Evolutionary conservation across 1,140 invertebrate species (phyloP).

Genomic region (Stegodyphus dumicola): DNA sequence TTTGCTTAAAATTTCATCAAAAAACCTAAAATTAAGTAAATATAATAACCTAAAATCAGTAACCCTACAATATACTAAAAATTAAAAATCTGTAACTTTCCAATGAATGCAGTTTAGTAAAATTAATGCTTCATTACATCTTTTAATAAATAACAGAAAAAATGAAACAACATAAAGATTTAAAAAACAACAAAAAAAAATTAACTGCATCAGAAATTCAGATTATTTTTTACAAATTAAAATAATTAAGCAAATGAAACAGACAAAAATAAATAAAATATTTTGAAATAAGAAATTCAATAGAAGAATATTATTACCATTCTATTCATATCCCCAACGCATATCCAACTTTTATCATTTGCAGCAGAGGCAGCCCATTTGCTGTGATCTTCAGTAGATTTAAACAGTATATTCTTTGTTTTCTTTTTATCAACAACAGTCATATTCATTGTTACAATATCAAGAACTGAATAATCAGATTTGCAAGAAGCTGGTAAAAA

Average conservation of each 20-base stretch:
- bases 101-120: no score
- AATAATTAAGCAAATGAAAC: not conserved
- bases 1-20: no score
- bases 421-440: not conserved
- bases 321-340: slow-evolving; percentile 93
- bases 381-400: slow-evolving; percentile 79
- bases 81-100: no score
- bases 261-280: not conserved
- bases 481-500: slow-evolving; percentile 67
- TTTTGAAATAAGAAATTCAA: not conserved
- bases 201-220: not conserved
- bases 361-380: slow-evolving; percentile 86
- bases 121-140: no score
- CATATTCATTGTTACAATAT: slow-evolving; percentile 64
- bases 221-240: not conserved
- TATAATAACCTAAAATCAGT: no score
- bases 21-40: no score
- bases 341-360: slow-evolving; percentile 77
- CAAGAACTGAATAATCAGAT: slow-evolving; percentile 66
- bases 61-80: no score
- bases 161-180: not conserved
- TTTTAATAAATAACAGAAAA: not conserved
- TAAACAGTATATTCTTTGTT: not conserved
- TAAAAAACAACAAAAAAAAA: not conserved
- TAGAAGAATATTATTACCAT: slow-evolving; percentile 72